Evolutionary conservation across 1,140 invertebrate genomes (phyloP), one percentile per base, ranked within the genome.

Genomic region (Plodia interpunctella): DNA sequence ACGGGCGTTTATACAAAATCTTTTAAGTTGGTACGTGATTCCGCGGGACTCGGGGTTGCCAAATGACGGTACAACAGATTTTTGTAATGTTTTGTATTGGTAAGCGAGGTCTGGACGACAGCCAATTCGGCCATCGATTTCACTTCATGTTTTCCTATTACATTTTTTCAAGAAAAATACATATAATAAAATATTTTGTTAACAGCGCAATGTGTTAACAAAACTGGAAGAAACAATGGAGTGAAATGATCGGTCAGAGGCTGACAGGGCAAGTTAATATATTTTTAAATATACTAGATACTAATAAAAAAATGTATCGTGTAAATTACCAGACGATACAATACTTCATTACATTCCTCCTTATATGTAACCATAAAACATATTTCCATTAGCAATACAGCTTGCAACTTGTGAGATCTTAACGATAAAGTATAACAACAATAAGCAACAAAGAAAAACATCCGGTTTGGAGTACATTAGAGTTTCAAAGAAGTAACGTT

Each of bases 61-160:
- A 82, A 83, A 83, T 80, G 74, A 76, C 71, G 74, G 65, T 75
- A 85, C 80, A 85, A 85, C 82, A 85, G 77, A 85, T 85, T 85
- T 85, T 85, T 85, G 80, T 83, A 85, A 85, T 83, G 78, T 71
- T 74, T 77, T 79, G 78, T 86, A 83, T 82, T 82, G 82, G 82
- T 82, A 78, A 83, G 77, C 74, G 73, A 66, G 78, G 82, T 81
- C 73, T 85, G 82, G 82, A 75, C 65, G 28, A 30, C 51, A 21
- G 82, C 82, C 82, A 85, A 85, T 82, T 80, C 80, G 80, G 82
- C 62, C 80, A 85, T 85, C 82, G 82, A 85, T 85, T 85, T 80
- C 76, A 83, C 64, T 80, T 78, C 64, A 79, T 79, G 74, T 78
- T 74, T 70, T 61, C 66, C 60, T 15, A 17, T 44, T 44, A 15